Evolutionary conservation across 2,113 vertebrate species (phyloP), one percentile per base, ranked within the genome.

Genomic region (Suncus etruscus): DNA sequence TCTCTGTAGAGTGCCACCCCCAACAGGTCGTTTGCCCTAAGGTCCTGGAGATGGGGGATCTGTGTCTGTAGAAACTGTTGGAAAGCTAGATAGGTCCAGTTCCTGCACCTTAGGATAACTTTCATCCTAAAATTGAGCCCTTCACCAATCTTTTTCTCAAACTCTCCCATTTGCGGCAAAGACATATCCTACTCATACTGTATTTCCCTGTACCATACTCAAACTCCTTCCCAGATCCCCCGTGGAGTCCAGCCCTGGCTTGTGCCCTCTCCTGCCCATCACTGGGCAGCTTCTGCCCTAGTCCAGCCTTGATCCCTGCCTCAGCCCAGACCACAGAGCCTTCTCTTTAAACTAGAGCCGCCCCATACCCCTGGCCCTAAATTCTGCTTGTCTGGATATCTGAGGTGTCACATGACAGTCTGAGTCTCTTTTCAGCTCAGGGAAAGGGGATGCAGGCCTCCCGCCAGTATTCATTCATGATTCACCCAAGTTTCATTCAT

Each of bases 371-470:
- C 3, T 0, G 0, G n/a, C 15, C 73, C 77, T 47, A 3, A 25
- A 3, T 88, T 66, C 79, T 65, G 14, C 58, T 50, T 45, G 3
- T 70, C 63, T 74, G 4, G 66, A 32, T 50, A 1, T 70, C 63
- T 74, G 4, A 70, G 45, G 22, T 15, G 29, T 80, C 39, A 0
- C 18, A 29, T 85, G 69, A 45, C 45, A 54, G 29, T 16, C 24
- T 24, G 5, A 63, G 10, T 7, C 73, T 51, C 1, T 7, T 27
- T 8, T 87, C 16, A 68, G 25, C 25, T 66, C 84, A 94, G 92
- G 77, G n/a, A 10, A 87, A 65, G 90, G 63, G 90, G 94, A 32
- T 74, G 75, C 87, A 92, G 94, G 82, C 87, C 94, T 95, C 83
- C 24, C 47, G 66, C 9, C 11, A 27, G 2, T 8, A 20, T 29